These are phyloP conservation scores for Paramormyrops hopkinsi DNA, from an alignment of 2,797 vertebrate species.

Conservation along the genomic window DNA sequence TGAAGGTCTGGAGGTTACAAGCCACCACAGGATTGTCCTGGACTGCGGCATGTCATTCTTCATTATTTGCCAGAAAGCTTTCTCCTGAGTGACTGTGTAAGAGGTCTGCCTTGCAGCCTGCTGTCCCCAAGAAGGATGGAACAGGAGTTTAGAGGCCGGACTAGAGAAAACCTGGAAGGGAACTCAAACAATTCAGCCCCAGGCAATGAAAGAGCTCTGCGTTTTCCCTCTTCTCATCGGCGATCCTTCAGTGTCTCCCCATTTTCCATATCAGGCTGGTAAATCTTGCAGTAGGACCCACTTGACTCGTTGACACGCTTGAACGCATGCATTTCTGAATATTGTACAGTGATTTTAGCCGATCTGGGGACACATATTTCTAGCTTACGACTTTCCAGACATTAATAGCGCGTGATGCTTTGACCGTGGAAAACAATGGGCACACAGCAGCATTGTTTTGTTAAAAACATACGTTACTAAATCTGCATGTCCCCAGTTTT, in stretches of 20 bases:
- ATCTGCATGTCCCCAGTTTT: background rate
- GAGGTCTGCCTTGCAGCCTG: background rate
- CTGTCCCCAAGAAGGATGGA: background rate
- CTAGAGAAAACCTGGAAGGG: background rate
- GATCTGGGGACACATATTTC: background rate
- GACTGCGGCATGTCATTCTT: background rate
- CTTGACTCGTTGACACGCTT: background rate
- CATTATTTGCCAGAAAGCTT: background rate
- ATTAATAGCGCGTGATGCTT: background rate
- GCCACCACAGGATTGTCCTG: background rate
- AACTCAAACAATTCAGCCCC: background rate
- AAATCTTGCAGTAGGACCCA: background rate
- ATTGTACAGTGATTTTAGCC: background rate
- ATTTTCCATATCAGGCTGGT: background rate
- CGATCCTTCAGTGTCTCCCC: background rate
- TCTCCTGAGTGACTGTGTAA: background rate
- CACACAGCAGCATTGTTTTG: background rate
- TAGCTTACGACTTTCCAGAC: background rate
- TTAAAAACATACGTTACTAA: background rate
- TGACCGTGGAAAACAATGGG: background rate
- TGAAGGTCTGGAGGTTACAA: background rate
- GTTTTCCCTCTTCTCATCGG: background rate
- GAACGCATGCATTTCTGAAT: background rate
- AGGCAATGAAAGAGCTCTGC: background rate
- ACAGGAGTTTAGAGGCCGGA: background rate